Evolutionary conservation across 1,140 invertebrate species (phyloP).

Genomic region (Lanistes nyassanus): DNA sequence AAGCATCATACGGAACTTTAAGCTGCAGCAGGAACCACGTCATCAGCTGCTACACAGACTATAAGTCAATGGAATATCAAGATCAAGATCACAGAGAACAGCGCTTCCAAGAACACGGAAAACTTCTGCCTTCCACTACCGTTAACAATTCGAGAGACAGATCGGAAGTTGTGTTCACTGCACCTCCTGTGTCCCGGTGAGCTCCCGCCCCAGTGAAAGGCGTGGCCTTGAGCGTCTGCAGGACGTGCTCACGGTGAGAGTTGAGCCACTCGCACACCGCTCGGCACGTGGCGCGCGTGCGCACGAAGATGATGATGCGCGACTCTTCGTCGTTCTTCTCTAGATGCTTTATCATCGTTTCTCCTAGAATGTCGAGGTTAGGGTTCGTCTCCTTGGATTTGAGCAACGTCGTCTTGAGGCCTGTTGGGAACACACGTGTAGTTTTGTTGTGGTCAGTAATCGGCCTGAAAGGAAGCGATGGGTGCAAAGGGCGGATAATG

Average conservation of each 20-base stretch:
- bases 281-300: constrained; percentile 30
- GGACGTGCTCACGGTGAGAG: constrained; percentile 1
- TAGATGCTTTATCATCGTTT: constrained; percentile 17
- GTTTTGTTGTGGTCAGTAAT: too few relatives aligned
- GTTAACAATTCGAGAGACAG: too few relatives aligned
- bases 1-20: too few relatives aligned
- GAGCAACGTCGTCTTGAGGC: background rate
- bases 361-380: constrained; percentile 29
- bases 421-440: background rate
- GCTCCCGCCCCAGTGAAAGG: constrained; percentile 35
- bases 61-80: too few relatives aligned
- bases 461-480: too few relatives aligned
- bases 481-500: too few relatives aligned
- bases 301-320: constrained; percentile 38
- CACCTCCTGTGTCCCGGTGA: constrained; percentile 38
- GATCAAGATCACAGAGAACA: too few relatives aligned
- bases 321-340: background rate
- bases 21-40: too few relatives aligned
- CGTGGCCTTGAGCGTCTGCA: constrained; percentile 27
- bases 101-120: too few relatives aligned
- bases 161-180: too few relatives aligned
- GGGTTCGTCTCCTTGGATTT: constrained; percentile 19
- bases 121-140: too few relatives aligned
- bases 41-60: too few relatives aligned
- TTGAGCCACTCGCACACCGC: constrained; percentile 36